Evolutionary conservation across 2,113 vertebrate genomes (phyloP).

Genomic region (pig (Sus scrofa)): T2T-Sscrofa CM000828.6:35383501-35384000

Average conservation of each 20-base stretch:
- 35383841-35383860: not conserved
- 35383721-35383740: not conserved
- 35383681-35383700: not conserved
- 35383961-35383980: not conserved
- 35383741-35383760: not conserved
- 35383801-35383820: not conserved
- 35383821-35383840: not conserved
- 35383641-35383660: not conserved
- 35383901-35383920: not conserved
- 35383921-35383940: not conserved
- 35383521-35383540: not conserved
- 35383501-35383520: not conserved
- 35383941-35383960: not conserved
- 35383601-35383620: not conserved
- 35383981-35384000: not conserved
- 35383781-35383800: not conserved
- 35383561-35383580: not conserved
- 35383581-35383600: not conserved
- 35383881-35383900: not conserved
- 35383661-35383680: not conserved
- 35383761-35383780: not conserved
- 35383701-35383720: not conserved
- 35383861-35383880: not conserved
- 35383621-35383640: not conserved
- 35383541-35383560: conserved; percentile 35